Evolutionary conservation across 2,888 invertebrate genomes (phyloP), one percentile per base, ranked within the genome.

Genomic region (Cryptocephalus primarius): DNA sequence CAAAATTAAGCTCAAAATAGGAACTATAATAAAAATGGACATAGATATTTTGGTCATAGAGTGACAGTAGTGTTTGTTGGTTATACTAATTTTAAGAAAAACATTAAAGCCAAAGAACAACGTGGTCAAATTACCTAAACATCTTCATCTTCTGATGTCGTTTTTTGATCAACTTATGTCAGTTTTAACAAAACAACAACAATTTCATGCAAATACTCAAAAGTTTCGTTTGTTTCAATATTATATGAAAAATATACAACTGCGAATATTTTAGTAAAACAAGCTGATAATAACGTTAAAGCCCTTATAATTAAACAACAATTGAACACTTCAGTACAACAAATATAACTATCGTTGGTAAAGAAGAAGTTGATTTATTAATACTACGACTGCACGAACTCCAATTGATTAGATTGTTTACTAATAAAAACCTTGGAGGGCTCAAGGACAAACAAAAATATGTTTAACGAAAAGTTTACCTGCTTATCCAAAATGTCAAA

Each of bases 211-310:
- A 48, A 63, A 61, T 56, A 58, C 46, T 42, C 55, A 62, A 40
- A 62, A 64, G 48, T 57, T 55, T 60, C 55, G 61, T 40, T 58
- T 63, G 63, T 64, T 59, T 55, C 48, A 39, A 54, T 59, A 52
- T 45, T 58, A 12, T 45, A 39, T 41, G 46, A 54, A 40, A 49
- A 50, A 45, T 58, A 63, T 53, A 56, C 56, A 1, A 45, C 58
- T 55, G 59, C 54, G 44, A 60, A 60, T 59, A 60, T 61, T 39
- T 45, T 38, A 1, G 59, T 60, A 9, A 57, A 59, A 59, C 60
- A 62, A 61, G 63, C 55, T 51, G 14, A 42, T 34, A 49, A 56
- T 45, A 52, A 55, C 48, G 57, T 56, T 46, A 55, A 54, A 36
- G 43, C 4, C 34, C 43, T 43, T 43, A 31, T 14, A 33, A 41